Evolutionary conservation across 1,140 invertebrate genomes (phyloP), one percentile per base, ranked within the genome.

Genomic region (Drosophila nebulosa): DNA sequence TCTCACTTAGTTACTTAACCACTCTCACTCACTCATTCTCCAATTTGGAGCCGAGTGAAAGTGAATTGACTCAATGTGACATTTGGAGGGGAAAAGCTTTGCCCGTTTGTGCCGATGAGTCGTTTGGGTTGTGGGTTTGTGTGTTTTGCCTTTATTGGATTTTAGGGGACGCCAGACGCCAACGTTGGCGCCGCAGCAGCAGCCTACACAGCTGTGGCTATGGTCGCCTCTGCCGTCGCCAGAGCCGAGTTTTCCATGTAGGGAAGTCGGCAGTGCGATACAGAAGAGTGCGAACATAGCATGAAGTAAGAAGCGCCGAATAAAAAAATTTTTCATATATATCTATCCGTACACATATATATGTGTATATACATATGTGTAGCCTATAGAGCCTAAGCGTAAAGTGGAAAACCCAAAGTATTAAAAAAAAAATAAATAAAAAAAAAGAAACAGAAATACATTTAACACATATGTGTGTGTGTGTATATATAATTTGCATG

Each of bases 231-330:
- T n/a, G 32, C 12, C 61, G 56, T 32, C 57, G 57, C 65, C 22
- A 36, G 71, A 60, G 56, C 55, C 77, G 78, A 88, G 81, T 81
- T 86, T 86, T 86, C 78, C 81, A 86, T 85, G 78, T 88, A 85
- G 81, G 81, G 74, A 74, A 86, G 74, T 78, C 83, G 78, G 78
- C 81, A 86, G 81, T 85, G 78, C 70, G 83, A 73, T 73, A 76
- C 81, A 85, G 83, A 86, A 86, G 83, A 86, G 83, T 86, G 83
- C 83, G 83, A 86, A 88, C 83, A 88, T 86, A 86, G 83, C 81
- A 85, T 75, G 81, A 86, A 85, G 81, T 85, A 85, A 85, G 81
- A 86, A 86, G 81, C 81, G 81, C 83, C 74, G 77, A 69, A 80
- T 79, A 68, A 85, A 85, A 80, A 46, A 46, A 46, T 21, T 46